Conservation (phyloP, 30 jellyfish, hydroid and myxozoan genomes). For the Chrysaora quinquecirrha region DNA sequence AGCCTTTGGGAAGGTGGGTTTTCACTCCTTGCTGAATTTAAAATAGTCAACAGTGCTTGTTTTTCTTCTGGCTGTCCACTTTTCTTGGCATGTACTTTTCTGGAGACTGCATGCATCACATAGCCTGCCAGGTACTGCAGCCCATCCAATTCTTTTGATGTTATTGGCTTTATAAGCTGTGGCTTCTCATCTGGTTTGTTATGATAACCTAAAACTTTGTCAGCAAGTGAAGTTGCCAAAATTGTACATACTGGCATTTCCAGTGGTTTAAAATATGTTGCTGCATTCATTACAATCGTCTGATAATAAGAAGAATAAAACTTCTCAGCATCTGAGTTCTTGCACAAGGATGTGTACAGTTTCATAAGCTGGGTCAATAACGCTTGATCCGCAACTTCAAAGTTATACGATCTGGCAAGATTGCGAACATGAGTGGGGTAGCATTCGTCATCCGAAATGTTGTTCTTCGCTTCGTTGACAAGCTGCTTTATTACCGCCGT, state of each 20-base stretch:
- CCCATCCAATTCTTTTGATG: slow-evolving; percentile 35
- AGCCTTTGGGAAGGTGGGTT: neutral
- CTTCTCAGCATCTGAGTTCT: slow-evolving; percentile 9
- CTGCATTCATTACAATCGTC: slow-evolving; percentile 21
- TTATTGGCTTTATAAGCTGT: slow-evolving; percentile 12
- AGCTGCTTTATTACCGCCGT: neutral
- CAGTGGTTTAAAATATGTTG: slow-evolving; percentile 8
- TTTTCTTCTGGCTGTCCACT: neutral
- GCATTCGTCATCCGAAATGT: neutral
- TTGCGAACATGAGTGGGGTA: neutral
- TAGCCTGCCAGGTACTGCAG: slow-evolving; percentile 51
- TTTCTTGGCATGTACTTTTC: neutral
- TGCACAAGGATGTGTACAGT: slow-evolving; percentile 16
- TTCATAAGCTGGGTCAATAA: slow-evolving; percentile 5
- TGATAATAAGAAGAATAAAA: neutral
- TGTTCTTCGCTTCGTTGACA: neutral
- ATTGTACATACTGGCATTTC: slow-evolving; percentile 29
- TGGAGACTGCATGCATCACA: neutral
- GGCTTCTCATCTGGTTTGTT: slow-evolving; percentile 23
- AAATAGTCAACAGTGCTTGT: neutral
- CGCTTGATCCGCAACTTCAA: neutral
- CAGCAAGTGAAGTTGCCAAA: slow-evolving; percentile 34
- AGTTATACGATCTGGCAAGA: neutral
- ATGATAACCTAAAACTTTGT: slow-evolving; percentile 19
- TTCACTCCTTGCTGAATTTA: neutral